Percentiles rank a stretch among this genome's conserved stretches.
phyloP scores from a whole-genome alignment of 2,113 vertebrate genomes.

The Peucedramus taeniatus region DNA sequence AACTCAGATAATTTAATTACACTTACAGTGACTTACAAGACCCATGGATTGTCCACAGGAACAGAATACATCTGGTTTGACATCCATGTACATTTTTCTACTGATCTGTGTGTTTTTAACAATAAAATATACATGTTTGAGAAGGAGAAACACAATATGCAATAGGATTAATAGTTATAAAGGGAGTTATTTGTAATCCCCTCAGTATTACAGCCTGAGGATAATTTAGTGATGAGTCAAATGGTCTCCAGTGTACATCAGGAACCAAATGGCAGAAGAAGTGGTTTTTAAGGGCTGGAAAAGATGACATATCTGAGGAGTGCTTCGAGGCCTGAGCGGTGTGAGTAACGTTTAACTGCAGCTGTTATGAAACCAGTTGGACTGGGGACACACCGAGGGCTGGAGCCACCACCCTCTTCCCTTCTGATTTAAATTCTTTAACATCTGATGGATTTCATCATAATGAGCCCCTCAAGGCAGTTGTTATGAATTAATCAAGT shows the following conservation, averaged over 20 bases:
- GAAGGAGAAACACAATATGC: not conserved
- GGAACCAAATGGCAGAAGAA: slow-evolving; percentile 9
- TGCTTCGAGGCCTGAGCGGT: not conserved
- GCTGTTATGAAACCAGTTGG: not conserved
- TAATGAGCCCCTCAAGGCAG: not conserved
- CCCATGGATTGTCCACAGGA: not conserved
- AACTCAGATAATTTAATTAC: not conserved
- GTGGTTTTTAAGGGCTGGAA: slow-evolving; percentile 27
- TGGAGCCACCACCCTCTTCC: slow-evolving; percentile 29
- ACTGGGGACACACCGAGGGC: not conserved
- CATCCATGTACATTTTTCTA: not conserved
- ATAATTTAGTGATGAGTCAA: slow-evolving; percentile 15
- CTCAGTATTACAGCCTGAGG: not conserved
- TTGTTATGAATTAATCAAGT: not conserved
- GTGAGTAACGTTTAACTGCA: not conserved
- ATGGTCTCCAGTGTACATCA: not conserved
- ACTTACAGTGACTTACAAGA: not conserved
- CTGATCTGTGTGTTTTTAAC: not conserved
- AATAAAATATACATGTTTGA: not conserved
- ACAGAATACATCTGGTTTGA: not conserved
- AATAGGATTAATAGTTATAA: not conserved
- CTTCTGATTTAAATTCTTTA: not conserved
- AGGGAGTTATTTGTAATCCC: not conserved
- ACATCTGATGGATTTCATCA: not conserved
- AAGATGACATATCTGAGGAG: slow-evolving; percentile 30